Conservation (phyloP, 2,797 vertebrate species). For the Meda fulgida region DNA sequence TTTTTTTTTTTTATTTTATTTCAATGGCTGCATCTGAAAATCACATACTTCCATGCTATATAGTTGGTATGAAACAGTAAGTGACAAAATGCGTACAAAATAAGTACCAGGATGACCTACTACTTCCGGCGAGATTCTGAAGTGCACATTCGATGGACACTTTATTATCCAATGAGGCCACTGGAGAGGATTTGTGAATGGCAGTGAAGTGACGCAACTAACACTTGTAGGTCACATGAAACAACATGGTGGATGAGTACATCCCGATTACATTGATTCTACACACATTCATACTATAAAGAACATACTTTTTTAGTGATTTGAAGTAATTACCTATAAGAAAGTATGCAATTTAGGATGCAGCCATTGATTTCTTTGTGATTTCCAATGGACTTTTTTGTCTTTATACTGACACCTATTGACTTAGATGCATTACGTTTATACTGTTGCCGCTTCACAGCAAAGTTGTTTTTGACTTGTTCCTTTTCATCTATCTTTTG, state of each 20-base stretch:
- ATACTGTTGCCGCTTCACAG: neutral
- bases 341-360: no score
- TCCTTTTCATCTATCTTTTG: neutral
- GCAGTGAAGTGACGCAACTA: neutral
- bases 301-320: neutral
- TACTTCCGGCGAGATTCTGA: neutral
- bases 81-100: neutral
- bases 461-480: neutral
- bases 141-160: no score
- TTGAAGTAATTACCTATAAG: no score
- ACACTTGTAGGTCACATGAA: neutral
- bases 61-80: neutral
- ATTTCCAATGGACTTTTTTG: neutral
- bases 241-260: neutral
- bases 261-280: neutral
- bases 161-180: neutral
- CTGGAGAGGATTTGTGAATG: neutral
- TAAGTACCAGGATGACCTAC: no score
- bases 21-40: neutral
- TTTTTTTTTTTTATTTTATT: no score
- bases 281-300: neutral
- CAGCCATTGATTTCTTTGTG: neutral
- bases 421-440: neutral
- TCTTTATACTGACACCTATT: neutral
- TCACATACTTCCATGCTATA: neutral